Evolutionary conservation across 2,797 vertebrate species (phyloP).

Genomic region (Hipposideros larvatus): DNA sequence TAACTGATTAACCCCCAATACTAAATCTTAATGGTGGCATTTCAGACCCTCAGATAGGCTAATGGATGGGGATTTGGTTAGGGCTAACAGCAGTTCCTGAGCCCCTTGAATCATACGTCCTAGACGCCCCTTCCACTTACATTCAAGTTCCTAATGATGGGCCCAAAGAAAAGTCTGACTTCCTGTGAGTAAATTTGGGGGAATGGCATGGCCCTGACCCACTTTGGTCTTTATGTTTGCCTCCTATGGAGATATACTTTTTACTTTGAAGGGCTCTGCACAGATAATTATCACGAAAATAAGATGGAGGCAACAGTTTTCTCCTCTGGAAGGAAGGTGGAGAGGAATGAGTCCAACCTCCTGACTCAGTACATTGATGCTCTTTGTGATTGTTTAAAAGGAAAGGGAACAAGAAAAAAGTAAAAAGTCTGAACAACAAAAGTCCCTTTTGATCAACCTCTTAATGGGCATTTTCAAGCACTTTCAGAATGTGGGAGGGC

Average conservation of each 20-base stretch:
- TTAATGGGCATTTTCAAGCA: not conserved
- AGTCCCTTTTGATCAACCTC: not conserved
- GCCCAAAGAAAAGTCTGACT: not conserved
- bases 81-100: not conserved
- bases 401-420: not conserved
- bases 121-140: not conserved
- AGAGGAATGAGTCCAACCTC: not conserved
- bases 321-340: not conserved
- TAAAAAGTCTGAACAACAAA: not conserved
- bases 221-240: not conserved
- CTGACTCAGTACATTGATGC: not conserved
- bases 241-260: not conserved
- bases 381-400: not conserved
- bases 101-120: not conserved
- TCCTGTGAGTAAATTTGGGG: not conserved
- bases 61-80: not conserved
- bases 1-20: not conserved
- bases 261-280: not conserved
- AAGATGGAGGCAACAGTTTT: not conserved
- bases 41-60: not conserved
- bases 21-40: not conserved
- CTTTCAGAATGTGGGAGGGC: constrained; percentile 21
- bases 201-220: not conserved
- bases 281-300: not conserved
- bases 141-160: not conserved